These are phyloP conservation scores for Metopolophium dirhodum DNA, from an alignment of 1,140 invertebrate species.

Conservation along the genomic window DNA sequence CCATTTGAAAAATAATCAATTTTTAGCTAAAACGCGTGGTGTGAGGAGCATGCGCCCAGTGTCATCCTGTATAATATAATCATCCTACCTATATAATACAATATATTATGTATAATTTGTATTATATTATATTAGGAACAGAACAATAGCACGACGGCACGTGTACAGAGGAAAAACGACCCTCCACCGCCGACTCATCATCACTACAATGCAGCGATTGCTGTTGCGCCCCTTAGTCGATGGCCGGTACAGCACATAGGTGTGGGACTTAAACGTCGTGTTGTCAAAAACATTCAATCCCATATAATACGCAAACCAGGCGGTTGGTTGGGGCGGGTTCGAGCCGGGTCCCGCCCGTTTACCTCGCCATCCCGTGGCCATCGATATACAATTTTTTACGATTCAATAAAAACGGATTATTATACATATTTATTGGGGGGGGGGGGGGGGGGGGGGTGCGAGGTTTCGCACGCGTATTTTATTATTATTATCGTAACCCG, in stretches of 20 bases:
- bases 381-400: neutral
- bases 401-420: neutral
- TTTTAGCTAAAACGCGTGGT: no score
- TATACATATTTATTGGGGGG: neutral
- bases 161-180: neutral
- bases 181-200: neutral
- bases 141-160: neutral
- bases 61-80: neutral
- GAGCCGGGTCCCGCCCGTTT: neutral
- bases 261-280: neutral
- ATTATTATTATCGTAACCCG: neutral
- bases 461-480: neutral
- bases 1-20: no score
- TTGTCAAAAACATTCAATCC: constrained; percentile 47
- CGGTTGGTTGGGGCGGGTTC: neutral
- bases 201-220: neutral
- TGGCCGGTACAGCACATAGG: neutral
- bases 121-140: neutral
- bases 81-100: neutral
- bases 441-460: neutral
- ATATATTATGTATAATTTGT: no score
- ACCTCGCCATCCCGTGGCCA: neutral
- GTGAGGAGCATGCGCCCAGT: no score
- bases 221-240: neutral
- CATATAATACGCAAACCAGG: neutral